Evolutionary conservation across 2,113 vertebrate genomes (phyloP).

Genomic region (Zapus hudsonius): DNA sequence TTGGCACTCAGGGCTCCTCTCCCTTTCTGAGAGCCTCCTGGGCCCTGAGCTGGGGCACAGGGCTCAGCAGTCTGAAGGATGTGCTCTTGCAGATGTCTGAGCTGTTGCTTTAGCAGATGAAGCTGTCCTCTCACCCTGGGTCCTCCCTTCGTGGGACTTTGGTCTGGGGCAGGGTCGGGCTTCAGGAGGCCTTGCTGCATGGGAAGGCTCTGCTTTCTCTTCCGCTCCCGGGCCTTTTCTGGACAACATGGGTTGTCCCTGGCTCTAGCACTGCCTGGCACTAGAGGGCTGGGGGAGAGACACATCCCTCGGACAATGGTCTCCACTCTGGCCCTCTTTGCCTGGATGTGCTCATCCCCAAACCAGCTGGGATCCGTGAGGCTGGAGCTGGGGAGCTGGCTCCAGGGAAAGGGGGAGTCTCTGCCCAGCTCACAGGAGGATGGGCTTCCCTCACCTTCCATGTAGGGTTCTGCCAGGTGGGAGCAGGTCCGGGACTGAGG

Average conservation of each 20-base stretch:
- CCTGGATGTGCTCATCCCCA: slow-evolving; percentile 87
- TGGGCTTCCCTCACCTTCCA: slow-evolving; percentile 82
- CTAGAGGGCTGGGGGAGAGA: slow-evolving; percentile 83
- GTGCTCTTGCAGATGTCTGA: slow-evolving; percentile 91
- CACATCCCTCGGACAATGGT: slow-evolving; percentile 94
- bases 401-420: slow-evolving; percentile 78
- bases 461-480: slow-evolving; percentile 76
- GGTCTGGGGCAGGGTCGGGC: not conserved
- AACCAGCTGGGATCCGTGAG: slow-evolving; percentile 83
- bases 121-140: slow-evolving; percentile 92
- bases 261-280: slow-evolving; percentile 63
- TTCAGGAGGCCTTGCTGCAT: slow-evolving; percentile 85
- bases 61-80: slow-evolving; percentile 88
- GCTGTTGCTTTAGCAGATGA: slow-evolving; percentile 90
- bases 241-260: slow-evolving; percentile 70
- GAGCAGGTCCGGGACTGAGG: slow-evolving; percentile 70
- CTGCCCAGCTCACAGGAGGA: slow-evolving; percentile 81
- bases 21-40: slow-evolving; percentile 55
- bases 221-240: slow-evolving; percentile 85
- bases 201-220: slow-evolving; percentile 91
- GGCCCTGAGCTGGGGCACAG: slow-evolving; percentile 70
- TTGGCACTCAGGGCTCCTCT: not conserved
- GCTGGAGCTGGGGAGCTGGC: slow-evolving; percentile 64
- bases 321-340: slow-evolving; percentile 95
- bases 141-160: slow-evolving; percentile 80